phyloP scores from a whole-genome alignment of 2,888 invertebrate genomes.

The Cantharis nigra region DNA sequence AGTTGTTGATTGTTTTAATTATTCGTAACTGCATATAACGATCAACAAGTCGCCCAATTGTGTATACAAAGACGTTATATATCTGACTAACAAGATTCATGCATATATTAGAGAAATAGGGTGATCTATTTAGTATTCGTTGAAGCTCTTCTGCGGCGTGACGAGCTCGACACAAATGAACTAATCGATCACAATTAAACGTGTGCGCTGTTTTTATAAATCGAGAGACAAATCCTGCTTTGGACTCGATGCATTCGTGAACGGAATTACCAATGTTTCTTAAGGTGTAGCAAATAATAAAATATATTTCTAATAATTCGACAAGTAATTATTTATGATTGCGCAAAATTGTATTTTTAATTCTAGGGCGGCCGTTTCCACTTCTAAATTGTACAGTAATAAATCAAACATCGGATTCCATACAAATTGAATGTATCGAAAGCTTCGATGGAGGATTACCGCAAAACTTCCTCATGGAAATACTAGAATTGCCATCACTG shows the following conservation, averaged over 20 bases:
- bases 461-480: constrained; percentile 82
- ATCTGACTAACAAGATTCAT: constrained; percentile 22
- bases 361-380: constrained; percentile 83
- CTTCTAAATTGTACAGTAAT: constrained; percentile 86
- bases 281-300: not conserved
- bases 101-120: constrained; percentile 35
- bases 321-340: not conserved
- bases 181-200: constrained; percentile 47
- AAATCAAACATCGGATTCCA: constrained; percentile 83
- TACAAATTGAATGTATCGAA: constrained; percentile 85
- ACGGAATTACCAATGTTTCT: constrained; percentile 15
- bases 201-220: constrained; percentile 36
- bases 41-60: constrained; percentile 17
- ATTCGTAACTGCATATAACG: constrained; percentile 8
- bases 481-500: constrained; percentile 73
- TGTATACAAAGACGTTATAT: constrained; percentile 18
- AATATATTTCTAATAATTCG: not conserved
- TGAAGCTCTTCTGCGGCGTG: constrained; percentile 31
- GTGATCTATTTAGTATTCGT: constrained; percentile 33
- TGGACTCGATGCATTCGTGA: constrained; percentile 20
- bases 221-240: constrained; percentile 33
- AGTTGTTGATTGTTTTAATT: constrained; percentile 13
- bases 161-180: constrained; percentile 39
- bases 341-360: constrained; percentile 9
- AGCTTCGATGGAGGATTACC: constrained; percentile 88